Evolutionary conservation across 2,113 vertebrate genomes (phyloP), one percentile per base, ranked within the genome.

Genomic region (Vidua macroura): DNA sequence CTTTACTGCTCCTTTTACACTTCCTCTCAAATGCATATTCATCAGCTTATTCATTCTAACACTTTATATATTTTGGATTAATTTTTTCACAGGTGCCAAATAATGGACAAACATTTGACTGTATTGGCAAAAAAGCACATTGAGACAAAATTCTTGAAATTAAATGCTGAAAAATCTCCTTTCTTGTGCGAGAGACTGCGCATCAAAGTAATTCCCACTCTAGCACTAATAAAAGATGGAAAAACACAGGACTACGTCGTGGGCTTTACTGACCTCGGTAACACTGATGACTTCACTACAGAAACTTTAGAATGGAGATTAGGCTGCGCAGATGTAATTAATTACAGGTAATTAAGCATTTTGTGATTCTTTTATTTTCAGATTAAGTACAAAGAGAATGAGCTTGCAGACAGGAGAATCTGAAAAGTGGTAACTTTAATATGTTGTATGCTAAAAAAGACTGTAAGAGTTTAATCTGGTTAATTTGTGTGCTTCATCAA

Each of bases 61-160:
- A 28, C 33, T 94, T 83, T 4, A 11, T 60, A 3, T 81, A 17
- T 73, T 59, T 88, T 33, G 72, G 28, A 21, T 66, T 33, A 17
- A 84, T 56, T 94, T 70, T 75, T 68, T 33, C 66, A 75, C 82
- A 99, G 99, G 95, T 99, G 99, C 86, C 98, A 99, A 97, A 99
- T 99, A 97, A 43, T 99, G 77, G 99, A 99, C 97, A 99, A 98
- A 95, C 99, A 99, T 93, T 97, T 99, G 97, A 93, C 96, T 53
- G 91, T 98, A 63, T 48, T 99, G 97, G 98, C 99, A 73, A 99
- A 99, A 97, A 99, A 99, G 90, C 99, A 99, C 11, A 70, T 99
- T 28, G 99, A 99, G 96, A 99, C 99, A 77, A 99, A 99, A 95
- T 99, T 99, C 97, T 97, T 99, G 96, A 99, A 99, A 94, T 95